A percentile compares a stretch with the other conserved stretches of the same genome.
Evolutionary conservation across 2,113 vertebrate genomes (phyloP).

Genomic region (Seriola dumerili): DNA sequence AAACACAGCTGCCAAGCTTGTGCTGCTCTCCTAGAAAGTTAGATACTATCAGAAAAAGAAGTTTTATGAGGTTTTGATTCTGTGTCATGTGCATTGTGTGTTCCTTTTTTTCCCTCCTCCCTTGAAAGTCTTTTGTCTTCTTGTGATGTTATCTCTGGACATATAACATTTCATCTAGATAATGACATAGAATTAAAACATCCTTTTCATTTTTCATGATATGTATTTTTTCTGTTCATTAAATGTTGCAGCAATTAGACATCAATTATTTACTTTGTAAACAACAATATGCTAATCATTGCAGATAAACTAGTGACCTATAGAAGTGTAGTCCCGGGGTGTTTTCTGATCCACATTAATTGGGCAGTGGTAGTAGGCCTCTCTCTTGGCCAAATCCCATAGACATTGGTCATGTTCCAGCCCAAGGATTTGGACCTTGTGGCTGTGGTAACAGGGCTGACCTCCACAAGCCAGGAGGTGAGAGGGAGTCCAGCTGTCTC

Average conservation of each 20-base stretch:
- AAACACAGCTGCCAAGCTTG: slow-evolving; percentile 65
- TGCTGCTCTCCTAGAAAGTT: slow-evolving; percentile 61
- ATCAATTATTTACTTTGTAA: neutral
- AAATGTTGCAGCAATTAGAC: neutral
- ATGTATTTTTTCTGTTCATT: neutral
- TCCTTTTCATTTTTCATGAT: neutral
- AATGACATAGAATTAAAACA: neutral
- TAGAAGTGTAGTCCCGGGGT: neutral
- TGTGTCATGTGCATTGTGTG: neutral
- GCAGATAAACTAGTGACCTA: slow-evolving; percentile 16
- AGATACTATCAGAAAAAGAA: slow-evolving; percentile 38
- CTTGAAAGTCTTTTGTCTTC: slow-evolving; percentile 3
- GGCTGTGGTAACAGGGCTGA: slow-evolving; percentile 54
- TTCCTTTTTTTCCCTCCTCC: neutral
- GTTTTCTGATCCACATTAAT: slow-evolving; percentile 31
- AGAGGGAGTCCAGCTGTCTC: slow-evolving; percentile 82
- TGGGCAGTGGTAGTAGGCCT: slow-evolving; percentile 1
- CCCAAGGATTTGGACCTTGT: slow-evolving; percentile 60
- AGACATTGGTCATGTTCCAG: slow-evolving; percentile 57
- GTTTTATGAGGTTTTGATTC: slow-evolving; percentile 31
- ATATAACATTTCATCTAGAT: slow-evolving; percentile 4
- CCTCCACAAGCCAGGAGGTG: slow-evolving; percentile 71
- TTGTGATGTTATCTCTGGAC: neutral
- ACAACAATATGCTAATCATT: neutral
- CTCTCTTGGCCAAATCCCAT: slow-evolving; percentile 26